Evolutionary conservation across 2,797 vertebrate genomes (phyloP).

Genomic region (Leuciscus waleckii): DNA sequence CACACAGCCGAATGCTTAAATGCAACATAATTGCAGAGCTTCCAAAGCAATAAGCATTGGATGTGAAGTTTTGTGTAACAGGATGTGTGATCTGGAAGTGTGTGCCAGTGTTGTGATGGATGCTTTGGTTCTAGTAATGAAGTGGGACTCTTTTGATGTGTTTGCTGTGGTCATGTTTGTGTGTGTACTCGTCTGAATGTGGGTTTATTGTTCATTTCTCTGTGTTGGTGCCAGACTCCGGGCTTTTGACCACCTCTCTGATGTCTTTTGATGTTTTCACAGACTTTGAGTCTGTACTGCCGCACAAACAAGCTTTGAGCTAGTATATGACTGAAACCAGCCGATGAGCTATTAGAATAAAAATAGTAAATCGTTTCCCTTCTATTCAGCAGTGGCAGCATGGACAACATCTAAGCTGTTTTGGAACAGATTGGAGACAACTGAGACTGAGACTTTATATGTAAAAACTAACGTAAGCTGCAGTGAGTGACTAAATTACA

Average conservation of each 20-base stretch:
- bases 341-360: conserved; percentile 19
- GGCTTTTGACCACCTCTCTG: conserved; percentile 55
- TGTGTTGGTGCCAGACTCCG: conserved; percentile 53
- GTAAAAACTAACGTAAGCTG: background rate
- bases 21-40: background rate
- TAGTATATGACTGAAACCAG: background rate
- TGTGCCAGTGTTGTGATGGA: conserved; percentile 40
- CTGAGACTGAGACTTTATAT: background rate
- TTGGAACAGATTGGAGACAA: background rate
- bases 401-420: background rate
- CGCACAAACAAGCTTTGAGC: conserved; percentile 50
- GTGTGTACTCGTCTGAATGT: conserved; percentile 37
- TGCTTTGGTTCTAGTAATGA: conserved; percentile 43
- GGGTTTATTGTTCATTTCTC: conserved; percentile 28
- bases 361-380: background rate
- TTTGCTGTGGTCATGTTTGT: conserved; percentile 52
- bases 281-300: conserved; percentile 58
- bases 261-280: conserved; percentile 63
- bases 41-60: background rate
- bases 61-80: conserved; percentile 8
- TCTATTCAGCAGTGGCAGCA: background rate
- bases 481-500: background rate
- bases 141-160: conserved; percentile 55
- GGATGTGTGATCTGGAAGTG: conserved; percentile 6
- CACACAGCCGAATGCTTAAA: background rate